Evolutionary conservation across 2,888 invertebrate genomes (phyloP).

Genomic region (Glyphotaelius pellucidus): DNA sequence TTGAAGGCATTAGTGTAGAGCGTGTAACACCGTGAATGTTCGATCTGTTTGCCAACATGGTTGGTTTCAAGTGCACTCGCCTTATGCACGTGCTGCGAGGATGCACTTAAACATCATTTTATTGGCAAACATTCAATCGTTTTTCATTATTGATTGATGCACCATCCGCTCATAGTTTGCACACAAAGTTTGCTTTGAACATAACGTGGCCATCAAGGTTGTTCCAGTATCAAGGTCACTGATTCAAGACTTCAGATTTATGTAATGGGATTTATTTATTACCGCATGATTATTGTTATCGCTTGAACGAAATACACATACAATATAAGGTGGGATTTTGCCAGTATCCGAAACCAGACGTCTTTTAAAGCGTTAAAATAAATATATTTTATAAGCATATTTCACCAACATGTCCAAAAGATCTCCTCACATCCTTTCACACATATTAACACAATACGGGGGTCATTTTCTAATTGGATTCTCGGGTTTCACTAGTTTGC

Average conservation of each 20-base stretch:
- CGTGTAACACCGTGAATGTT: background rate
- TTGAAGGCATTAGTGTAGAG: background rate
- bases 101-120: conserved; percentile 6
- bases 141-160: conserved; percentile 8
- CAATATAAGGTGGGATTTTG: background rate
- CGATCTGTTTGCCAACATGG: background rate
- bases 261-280: background rate
- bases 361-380: background rate
- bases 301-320: background rate
- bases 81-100: background rate
- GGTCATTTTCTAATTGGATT: background rate
- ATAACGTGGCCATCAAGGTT: background rate
- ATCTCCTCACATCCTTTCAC: background rate
- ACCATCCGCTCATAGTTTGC: background rate
- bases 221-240: background rate
- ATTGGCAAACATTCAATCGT: conserved; percentile 14
- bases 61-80: conserved; percentile 13
- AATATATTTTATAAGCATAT: too few species aligned
- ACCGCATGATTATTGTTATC: background rate
- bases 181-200: background rate
- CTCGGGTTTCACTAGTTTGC: too few species aligned
- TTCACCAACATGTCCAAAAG: background rate
- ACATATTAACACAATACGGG: background rate
- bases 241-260: background rate
- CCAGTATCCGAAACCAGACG: background rate